Conservation (phyloP, 2,113 vertebrate species). For the Acanthochromis polyacanthus region DNA sequence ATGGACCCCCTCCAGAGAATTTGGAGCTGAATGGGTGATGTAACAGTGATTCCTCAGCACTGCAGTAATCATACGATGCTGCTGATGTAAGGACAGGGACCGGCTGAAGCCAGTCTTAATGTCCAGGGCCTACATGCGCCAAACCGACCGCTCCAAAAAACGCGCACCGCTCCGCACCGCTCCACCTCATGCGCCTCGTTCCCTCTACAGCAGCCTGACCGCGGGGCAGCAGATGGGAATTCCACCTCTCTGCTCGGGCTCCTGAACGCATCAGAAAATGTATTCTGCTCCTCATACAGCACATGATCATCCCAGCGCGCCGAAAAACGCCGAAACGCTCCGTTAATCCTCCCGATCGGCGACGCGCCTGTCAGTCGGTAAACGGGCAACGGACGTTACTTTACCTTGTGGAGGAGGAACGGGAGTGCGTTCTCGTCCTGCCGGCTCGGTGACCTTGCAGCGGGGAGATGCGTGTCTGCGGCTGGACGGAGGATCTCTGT, state of each 20-base stretch:
- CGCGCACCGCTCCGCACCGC: neutral
- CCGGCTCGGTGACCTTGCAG: conserved; percentile 76
- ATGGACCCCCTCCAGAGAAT: neutral
- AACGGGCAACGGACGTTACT: conserved; percentile 1
- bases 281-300: neutral
- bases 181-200: neutral
- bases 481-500: conserved; percentile 29
- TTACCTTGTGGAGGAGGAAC: conserved; percentile 68
- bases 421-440: conserved; percentile 27
- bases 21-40: conserved; percentile 10
- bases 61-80: conserved; percentile 68
- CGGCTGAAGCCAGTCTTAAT: conserved; percentile 72
- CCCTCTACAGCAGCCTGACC: neutral
- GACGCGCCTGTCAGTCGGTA: neutral
- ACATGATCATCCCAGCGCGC: conserved; percentile 3
- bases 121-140: conserved; percentile 48
- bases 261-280: conserved; percentile 56
- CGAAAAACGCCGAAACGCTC: neutral
- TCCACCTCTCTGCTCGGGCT: neutral
- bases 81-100: conserved; percentile 67
- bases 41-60: conserved; percentile 36
- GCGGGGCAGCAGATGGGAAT: neutral
- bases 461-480: conserved; percentile 60
- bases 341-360: conserved; percentile 18
- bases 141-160: neutral